These are phyloP conservation scores for Sorex araneus DNA, from an alignment of 2,113 vertebrate species.

Conservation along the genomic window DNA sequence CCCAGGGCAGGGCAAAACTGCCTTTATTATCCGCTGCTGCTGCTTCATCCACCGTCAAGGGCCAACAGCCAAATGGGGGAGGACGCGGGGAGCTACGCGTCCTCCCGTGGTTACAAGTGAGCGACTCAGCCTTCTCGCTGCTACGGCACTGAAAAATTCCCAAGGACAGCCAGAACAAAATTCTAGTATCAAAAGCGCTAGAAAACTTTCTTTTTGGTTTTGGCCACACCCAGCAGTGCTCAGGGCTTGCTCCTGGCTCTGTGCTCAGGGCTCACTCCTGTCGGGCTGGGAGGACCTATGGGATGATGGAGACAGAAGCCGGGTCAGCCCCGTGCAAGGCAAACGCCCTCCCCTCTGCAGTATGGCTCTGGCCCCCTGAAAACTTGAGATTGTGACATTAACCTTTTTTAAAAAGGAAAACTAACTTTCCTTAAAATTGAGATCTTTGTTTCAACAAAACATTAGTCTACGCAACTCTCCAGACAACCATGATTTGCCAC, in stretches of 20 bases:
- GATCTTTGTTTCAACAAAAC: conserved; percentile 34
- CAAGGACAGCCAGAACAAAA: conserved; percentile 5
- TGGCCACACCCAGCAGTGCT: too few relatives aligned
- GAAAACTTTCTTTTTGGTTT: not conserved
- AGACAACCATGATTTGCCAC: conserved; percentile 26
- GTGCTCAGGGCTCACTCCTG: too few relatives aligned
- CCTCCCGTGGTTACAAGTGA: conserved; percentile 57
- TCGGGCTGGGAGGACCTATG: too few relatives aligned
- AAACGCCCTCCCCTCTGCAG: too few relatives aligned
- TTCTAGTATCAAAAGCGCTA: conserved; percentile 44
- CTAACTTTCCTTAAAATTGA: conserved; percentile 45
- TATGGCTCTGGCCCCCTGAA: not conserved
- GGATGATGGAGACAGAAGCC: too few relatives aligned
- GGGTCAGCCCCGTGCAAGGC: too few relatives aligned
- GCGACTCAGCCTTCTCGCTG: conserved; percentile 22
- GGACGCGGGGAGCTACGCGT: conserved; percentile 35
- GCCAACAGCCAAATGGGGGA: conserved; percentile 23
- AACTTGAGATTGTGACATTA: not conserved
- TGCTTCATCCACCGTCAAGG: not conserved
- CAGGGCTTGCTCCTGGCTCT: too few relatives aligned
- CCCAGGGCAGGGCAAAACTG: conserved; percentile 43
- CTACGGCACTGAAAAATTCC: conserved; percentile 53
- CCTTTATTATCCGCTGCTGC: conserved; percentile 18
- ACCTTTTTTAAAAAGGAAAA: conserved; percentile 39
- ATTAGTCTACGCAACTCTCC: not conserved